Evolutionary conservation across 2,888 invertebrate genomes (phyloP).

Genomic region (Apoderus coryli): DNA sequence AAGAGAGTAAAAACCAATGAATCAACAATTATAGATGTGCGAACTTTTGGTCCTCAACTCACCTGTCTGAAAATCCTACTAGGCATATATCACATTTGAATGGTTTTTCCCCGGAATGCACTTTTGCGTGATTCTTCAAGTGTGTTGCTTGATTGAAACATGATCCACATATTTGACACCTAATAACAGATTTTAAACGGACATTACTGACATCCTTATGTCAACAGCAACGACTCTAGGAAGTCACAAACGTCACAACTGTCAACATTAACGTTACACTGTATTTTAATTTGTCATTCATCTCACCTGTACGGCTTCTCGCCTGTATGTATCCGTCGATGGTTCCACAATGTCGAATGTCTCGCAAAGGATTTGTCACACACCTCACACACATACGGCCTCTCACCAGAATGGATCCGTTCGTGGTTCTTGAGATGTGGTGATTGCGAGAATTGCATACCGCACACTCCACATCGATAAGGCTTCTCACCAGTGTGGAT

Average conservation of each 20-base stretch:
- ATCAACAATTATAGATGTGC: no score
- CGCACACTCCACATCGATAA: conserved; percentile 60
- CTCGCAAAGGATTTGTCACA: conserved; percentile 81
- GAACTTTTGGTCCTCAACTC: no score
- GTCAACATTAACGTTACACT: no score
- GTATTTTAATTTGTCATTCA: no score
- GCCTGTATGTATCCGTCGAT: conserved; percentile 75
- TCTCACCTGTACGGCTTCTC: conserved; percentile 64
- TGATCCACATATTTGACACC: conserved; percentile 78
- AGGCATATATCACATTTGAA: conserved; percentile 74
- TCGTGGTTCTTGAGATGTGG: conserved; percentile 82
- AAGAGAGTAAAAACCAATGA: neutral
- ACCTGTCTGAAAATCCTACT: conserved; percentile 71
- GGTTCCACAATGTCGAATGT: conserved; percentile 80
- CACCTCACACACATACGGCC: conserved; percentile 78
- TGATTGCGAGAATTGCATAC: conserved; percentile 82
- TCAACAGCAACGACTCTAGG: no score
- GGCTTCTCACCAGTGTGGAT: conserved; percentile 64
- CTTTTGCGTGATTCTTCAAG: conserved; percentile 76
- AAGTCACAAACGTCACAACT: no score
- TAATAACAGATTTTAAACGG: no score
- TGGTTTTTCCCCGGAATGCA: conserved; percentile 69
- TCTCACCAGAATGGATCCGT: conserved; percentile 74
- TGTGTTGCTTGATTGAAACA: conserved; percentile 84
- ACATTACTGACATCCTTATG: no score